These are phyloP conservation scores for Octodonta nipae DNA, from an alignment of 2,888 invertebrate genomes.

Conservation along the genomic window DNA sequence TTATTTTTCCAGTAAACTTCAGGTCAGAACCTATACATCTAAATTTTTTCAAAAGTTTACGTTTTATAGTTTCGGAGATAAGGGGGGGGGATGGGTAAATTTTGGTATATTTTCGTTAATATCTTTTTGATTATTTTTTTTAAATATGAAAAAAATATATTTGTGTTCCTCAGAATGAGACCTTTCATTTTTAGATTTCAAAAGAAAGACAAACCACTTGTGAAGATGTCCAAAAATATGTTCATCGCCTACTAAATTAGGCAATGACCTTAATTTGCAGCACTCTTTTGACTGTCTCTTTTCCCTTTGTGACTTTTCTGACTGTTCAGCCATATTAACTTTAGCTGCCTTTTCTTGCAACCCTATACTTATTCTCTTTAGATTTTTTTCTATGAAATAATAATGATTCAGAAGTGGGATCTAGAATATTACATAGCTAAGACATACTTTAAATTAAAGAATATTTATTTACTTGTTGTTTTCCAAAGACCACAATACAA, in stretches of 20 bases:
- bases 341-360: slow-evolving; percentile 52
- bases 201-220: slow-evolving; percentile 54
- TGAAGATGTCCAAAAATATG: slow-evolving; percentile 53
- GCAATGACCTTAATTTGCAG: slow-evolving; percentile 38
- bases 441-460: neutral
- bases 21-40: too few species aligned
- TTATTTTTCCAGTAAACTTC: too few species aligned
- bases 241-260: slow-evolving; percentile 48
- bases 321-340: slow-evolving; percentile 56
- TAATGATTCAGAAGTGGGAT: slow-evolving; percentile 37
- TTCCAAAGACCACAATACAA: slow-evolving; percentile 51
- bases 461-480: slow-evolving; percentile 10
- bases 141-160: too few species aligned
- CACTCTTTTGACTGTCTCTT: slow-evolving; percentile 51
- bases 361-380: slow-evolving; percentile 45
- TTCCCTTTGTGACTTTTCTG: slow-evolving; percentile 55
- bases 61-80: too few species aligned
- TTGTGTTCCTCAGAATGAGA: too few species aligned
- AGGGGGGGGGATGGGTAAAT: too few species aligned
- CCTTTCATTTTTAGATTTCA: slow-evolving; percentile 34
- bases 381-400: slow-evolving; percentile 38
- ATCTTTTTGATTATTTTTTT: too few species aligned
- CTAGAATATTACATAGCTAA: slow-evolving; percentile 13
- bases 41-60: too few species aligned
- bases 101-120: too few species aligned